Base-by-base conservation (phyloP, 2,888 invertebrate species). In the Hirtodrosophila trivittata region DNA sequence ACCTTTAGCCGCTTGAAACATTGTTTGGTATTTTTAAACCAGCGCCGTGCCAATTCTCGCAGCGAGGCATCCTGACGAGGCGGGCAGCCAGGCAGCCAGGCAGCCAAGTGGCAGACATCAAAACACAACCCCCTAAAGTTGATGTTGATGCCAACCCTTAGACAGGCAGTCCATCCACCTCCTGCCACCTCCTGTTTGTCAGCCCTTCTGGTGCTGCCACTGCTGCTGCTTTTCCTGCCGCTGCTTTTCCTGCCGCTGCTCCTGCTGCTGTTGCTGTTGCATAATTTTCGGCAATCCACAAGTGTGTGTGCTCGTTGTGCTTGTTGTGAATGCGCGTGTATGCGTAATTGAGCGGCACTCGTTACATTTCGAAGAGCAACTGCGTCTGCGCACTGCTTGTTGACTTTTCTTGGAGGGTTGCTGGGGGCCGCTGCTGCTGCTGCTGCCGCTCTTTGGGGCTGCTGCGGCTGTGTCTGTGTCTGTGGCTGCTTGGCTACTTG, bases 221-320 rank as follows among this genome's bases (percentile, higher is more conserved):
- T 13, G 37, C 14, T 13, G 3, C 37, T 13, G 37, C 14, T n/a
- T n/a, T n/a, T n/a, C 38, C 9, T 37, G 16, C 38, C 18, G 9
- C 35, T 32, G 38, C 42, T n/a, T n/a, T n/a, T n/a, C n/a, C n/a
- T 58, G 14, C 21, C 37, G 54, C 14, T 32, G n/a, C 28, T 50
- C 43, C 51, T 50, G 42, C 51, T 70, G 49, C 63, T 67, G 82
- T 50, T 83, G 83, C 80, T 80, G 80, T 80, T 80, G 80, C 80
- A 81, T 81, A 81, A 81, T 81, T 81, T 77, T 81, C 77, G 78
- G 77, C 87, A 88, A 87, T 88, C 88, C 89, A 88, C 88, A 88
- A 88, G 88, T 88, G 88, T 89, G 89, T 88, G 88, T 88, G 78
- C 84, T 74, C 39, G 2, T 21, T 21, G 18, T 21, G 75, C 74